These are phyloP conservation scores for Plusia festucae DNA, from an alignment of 2,888 invertebrate species.

Conservation along the genomic window DNA sequence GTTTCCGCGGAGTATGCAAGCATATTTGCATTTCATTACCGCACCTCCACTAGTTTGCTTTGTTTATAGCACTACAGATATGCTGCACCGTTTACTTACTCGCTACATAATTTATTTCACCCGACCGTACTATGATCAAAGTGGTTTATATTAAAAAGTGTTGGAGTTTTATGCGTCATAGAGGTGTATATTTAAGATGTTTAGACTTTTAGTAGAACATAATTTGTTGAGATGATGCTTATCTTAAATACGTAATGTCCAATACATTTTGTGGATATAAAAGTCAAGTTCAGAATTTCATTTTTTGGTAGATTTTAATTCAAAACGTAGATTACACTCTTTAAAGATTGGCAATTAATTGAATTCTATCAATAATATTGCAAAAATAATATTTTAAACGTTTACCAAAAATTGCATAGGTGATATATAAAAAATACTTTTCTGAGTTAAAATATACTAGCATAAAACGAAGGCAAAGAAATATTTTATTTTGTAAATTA, in stretches of 20 bases:
- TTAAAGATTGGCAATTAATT: too few relatives aligned
- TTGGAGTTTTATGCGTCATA: slow-evolving; percentile 42
- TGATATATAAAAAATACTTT: too few relatives aligned
- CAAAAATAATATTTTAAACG: too few relatives aligned
- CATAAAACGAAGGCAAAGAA: slow-evolving; percentile 40
- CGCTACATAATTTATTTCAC: slow-evolving; percentile 55
- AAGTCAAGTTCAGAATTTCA: too few relatives aligned
- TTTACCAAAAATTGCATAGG: too few relatives aligned
- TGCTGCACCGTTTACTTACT: slow-evolving; percentile 49
- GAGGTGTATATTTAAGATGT: slow-evolving; percentile 34
- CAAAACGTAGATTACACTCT: too few relatives aligned
- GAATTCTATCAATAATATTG: too few relatives aligned
- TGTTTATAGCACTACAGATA: slow-evolving; percentile 56
- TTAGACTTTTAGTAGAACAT: background rate
- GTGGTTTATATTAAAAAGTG: slow-evolving; percentile 38
- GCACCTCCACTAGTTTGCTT: slow-evolving; percentile 61
- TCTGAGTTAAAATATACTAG: too few relatives aligned
- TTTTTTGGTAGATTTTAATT: too few relatives aligned
- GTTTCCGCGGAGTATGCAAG: slow-evolving; percentile 70
- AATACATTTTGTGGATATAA: too few relatives aligned
- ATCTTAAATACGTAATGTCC: background rate
- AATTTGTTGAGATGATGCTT: slow-evolving; percentile 20
- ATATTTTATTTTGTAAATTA: slow-evolving; percentile 44
- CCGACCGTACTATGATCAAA: slow-evolving; percentile 47
- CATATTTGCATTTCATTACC: slow-evolving; percentile 82